A percentile compares a stretch with the other conserved stretches of the same genome.
phyloP scores from a whole-genome alignment of 30 jellyfish, hydroid and myxozoan genomes.

The Turritopsis dohrnii region DNA sequence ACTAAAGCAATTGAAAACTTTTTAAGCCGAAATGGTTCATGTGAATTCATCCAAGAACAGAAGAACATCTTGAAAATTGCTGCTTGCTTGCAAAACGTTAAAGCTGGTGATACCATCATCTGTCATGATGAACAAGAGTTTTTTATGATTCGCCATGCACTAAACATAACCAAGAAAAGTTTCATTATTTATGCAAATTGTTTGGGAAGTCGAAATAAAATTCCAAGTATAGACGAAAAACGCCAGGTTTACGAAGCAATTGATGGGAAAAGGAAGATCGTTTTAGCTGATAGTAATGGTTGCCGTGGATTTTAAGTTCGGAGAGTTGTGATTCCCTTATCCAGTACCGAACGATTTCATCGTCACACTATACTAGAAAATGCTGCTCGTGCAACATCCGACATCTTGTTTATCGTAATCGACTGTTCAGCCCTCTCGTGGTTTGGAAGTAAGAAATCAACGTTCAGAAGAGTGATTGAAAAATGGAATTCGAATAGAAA shows the following conservation, averaged over 20 bases:
- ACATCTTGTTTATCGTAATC: not conserved
- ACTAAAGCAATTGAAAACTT: not conserved
- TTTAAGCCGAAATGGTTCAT: not conserved
- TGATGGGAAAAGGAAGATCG: not conserved
- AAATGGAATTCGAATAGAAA: not conserved
- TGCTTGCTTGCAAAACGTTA: not conserved
- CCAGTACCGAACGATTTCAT: not conserved
- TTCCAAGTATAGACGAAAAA: not conserved
- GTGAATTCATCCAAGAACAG: not conserved
- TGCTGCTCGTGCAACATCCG: not conserved
- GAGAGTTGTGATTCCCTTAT: not conserved
- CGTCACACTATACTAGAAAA: not conserved
- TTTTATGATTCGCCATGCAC: not conserved
- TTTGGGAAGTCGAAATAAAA: not conserved
- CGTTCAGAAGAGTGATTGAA: not conserved
- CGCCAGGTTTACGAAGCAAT: not conserved
- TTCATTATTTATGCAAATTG: not conserved
- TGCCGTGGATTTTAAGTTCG: not conserved
- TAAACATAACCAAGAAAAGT: not conserved
- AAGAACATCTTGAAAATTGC: not conserved
- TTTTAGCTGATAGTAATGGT: not conserved
- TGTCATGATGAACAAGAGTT: not conserved
- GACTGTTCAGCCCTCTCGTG: not conserved
- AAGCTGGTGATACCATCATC: not conserved
- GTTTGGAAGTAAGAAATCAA: not conserved